phyloP scores from a whole-genome alignment of 2,113 vertebrate species.

The Catharus minimus region DNA sequence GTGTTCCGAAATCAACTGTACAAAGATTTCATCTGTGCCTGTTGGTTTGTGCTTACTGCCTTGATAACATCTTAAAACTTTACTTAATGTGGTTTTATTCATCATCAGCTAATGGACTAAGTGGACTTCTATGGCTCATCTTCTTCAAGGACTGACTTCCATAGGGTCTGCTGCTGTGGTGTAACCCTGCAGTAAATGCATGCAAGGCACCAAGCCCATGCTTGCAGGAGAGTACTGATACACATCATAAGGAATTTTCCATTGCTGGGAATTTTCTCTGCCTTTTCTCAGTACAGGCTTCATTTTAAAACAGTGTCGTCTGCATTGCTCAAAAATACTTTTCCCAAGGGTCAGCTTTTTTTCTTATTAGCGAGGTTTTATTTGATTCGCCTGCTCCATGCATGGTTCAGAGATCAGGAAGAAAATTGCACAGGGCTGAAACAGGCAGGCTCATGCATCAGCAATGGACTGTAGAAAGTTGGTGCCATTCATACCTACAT shows the following conservation, averaged over 20 bases:
- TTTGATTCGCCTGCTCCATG: not conserved
- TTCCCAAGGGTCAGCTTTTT: not conserved
- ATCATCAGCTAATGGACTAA: not conserved
- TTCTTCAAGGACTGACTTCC: not conserved
- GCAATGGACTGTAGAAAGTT: not conserved
- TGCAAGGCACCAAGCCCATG: not conserved
- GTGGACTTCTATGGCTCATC: not conserved
- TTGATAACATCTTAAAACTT: not conserved
- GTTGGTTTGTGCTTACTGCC: not conserved
- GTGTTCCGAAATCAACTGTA: not conserved
- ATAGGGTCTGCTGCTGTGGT: not conserved
- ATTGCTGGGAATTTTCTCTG: not conserved
- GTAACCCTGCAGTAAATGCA: not conserved
- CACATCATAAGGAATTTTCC: not conserved
- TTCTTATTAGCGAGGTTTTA: not conserved
- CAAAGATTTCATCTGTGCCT: not conserved
- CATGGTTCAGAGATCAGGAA: not conserved
- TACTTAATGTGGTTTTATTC: not conserved
- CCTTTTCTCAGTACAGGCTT: not conserved
- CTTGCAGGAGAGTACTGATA: not conserved
- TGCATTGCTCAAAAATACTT: not conserved
- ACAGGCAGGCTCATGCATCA: not conserved
- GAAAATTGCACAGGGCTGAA: not conserved
- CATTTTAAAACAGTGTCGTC: not conserved
- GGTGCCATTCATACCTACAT: rapidly evolving